Evolutionary conservation across 2,797 vertebrate genomes (phyloP), one percentile per base, ranked within the genome.

Genomic region (Denticeps clupeoides): DNA sequence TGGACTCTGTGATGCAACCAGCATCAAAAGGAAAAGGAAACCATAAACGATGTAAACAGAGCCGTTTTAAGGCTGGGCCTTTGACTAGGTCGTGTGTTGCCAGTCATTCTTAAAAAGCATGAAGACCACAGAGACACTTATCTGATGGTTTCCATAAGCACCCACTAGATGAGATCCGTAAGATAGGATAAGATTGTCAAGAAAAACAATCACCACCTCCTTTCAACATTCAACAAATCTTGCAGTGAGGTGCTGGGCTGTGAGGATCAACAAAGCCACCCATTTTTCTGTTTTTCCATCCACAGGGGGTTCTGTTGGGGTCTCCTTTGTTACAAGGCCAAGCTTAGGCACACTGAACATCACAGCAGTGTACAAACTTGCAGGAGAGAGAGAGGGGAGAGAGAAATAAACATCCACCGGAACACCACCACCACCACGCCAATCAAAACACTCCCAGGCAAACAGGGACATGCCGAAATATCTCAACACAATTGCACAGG

Each of bases 241-340:
- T 37, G 33, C 31, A 33, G 4, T 31, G 31, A 13, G 31, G 33
- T 33, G 33, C 37, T 15, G 7, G 16, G 37, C 16, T 18, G 33
- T 8, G 16, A 37, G 33, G 33, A 18, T 37, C 19, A 37, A 37
- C 33, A 37, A 37, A 37, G 15, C 33, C 9, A 15, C 15, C 33
- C 37, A 33, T 18, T 35, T 37, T 18, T 37, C 59, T 73, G 58
- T 71, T 78, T 74, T 71, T 60, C 57, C 64, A 70, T 68, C 72
- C 60, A 73, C 66, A 69, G 69, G 65, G 65, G 60, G 56, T 56
- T 67, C 64, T n/a, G n/a, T n/a, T n/a, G n/a, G n/a, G n/a, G n/a
- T n/a, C n/a, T n/a, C n/a, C n/a, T 80, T 80, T 82, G 76, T 77
- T 69, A 65, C 55, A 31, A 44, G 56, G 71, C 77, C 71, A 74